Base-by-base conservation (phyloP, 2,888 invertebrate genomes). In the Neoaliturus tenellus region DNA sequence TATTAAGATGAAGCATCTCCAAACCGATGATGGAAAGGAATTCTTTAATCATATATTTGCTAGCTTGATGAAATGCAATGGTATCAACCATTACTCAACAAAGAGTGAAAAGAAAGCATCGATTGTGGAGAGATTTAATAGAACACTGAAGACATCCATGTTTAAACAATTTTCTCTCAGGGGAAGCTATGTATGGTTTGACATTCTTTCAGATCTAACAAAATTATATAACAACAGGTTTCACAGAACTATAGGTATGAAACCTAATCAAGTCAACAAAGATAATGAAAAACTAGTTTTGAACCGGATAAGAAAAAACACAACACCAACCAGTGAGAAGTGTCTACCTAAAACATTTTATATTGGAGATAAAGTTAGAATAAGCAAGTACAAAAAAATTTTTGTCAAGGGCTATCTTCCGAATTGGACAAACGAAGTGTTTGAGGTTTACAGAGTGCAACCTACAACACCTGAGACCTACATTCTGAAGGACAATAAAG, bases 221-320 rank as follows among this genome's bases (percentile, higher is more conserved):
- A 51, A 58, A 6, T 44, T 80, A 5, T 83, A 83, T 20, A 78
- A 82, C 33, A 73, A 80, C 23, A 62, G 14, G 39, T 25, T 41
- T 75, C 83, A 78, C 39, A 83, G 83, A 78, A 83, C 78, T 58
- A 83, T 83, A n/a, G 78, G 78, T 31, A 83, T 78, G 83, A 39
- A 31, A 55, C 83, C 83, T 8, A 75, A 55, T 23, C 20, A 62
- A 23, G 83, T 83, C 1, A 78, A 75, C 23, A 62, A 39, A 5
- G 14, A 8, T 12, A 62, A 78, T 39, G 75, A 33, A 73, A 71
- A 55, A 8, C 25, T n/a, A n/a, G n/a, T n/a, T 20, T 41, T 75
- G 23, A 23, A 35, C n/a, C 41, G 41, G 4, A 69, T 75, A 31
- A 75, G 20, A 41, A 55, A 58, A 12, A n/a, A 35, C 6, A 75